These are phyloP conservation scores for Trichonephila clavata DNA, from an alignment of 1,140 invertebrate genomes.

Conservation along the genomic window DNA sequence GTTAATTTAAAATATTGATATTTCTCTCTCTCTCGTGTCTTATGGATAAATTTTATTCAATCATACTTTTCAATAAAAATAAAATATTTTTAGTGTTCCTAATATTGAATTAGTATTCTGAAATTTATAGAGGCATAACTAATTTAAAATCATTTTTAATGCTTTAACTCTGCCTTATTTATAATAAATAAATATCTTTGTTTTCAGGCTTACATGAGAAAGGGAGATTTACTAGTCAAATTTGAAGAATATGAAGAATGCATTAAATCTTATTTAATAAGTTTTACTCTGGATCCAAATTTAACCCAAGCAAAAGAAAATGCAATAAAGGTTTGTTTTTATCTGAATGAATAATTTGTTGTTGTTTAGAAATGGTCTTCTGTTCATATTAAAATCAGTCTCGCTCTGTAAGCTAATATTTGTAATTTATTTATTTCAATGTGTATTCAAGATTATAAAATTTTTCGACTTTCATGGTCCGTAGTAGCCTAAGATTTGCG, in stretches of 20 bases:
- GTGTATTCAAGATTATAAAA: too few species aligned
- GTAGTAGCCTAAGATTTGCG: too few species aligned
- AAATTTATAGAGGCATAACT: too few species aligned
- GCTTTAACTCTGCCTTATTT: not conserved
- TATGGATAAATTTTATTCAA: too few species aligned
- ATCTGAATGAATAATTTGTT: not conserved
- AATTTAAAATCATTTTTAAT: not conserved
- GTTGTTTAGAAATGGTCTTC: not conserved
- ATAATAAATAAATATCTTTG: slow-evolving; percentile 59
- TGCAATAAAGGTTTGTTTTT: slow-evolving; percentile 81
- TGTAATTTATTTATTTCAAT: too few species aligned
- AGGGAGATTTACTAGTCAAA: slow-evolving; percentile 85
- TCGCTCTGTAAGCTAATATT: not conserved
- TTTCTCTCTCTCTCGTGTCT: too few species aligned
- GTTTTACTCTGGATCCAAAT: slow-evolving; percentile 83
- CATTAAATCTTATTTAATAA: slow-evolving; percentile 85
- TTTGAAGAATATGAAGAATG: slow-evolving; percentile 87
- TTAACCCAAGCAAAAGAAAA: slow-evolving; percentile 82
- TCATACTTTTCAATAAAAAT: too few species aligned
- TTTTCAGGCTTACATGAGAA: slow-evolving; percentile 86
- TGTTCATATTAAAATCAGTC: not conserved
- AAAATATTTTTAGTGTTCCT: too few species aligned
- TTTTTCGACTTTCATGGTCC: too few species aligned
- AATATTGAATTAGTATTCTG: too few species aligned
- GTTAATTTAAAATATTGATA: too few species aligned